Evolutionary conservation across 2,797 vertebrate species (phyloP).

Genomic region (Xenops minutus): DNA sequence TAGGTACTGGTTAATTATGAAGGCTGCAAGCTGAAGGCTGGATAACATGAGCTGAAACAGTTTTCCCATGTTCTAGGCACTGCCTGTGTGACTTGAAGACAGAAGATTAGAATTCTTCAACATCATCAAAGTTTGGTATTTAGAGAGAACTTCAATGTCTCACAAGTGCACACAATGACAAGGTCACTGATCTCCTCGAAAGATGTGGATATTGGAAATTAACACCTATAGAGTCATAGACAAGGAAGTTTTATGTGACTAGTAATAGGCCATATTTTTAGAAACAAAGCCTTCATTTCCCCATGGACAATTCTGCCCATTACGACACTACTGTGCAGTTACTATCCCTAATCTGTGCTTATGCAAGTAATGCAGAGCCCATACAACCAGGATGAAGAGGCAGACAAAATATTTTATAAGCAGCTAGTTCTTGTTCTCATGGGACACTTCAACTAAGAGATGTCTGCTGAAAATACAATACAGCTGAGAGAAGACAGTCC

Average conservation of each 20-base stretch:
- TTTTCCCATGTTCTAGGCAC: neutral
- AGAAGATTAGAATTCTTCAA: neutral
- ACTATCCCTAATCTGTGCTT: neutral
- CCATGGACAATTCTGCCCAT: neutral
- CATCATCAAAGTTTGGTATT: neutral
- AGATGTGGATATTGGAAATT: neutral
- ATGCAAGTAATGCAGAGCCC: neutral
- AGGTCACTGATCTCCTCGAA: neutral
- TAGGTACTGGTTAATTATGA: neutral
- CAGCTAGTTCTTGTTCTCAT: neutral
- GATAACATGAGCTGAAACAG: neutral
- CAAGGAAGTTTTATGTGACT: neutral
- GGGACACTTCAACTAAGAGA: neutral
- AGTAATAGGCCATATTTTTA: neutral
- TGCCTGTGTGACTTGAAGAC: neutral
- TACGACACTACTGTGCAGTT: neutral
- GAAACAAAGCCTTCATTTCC: neutral
- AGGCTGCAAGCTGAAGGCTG: neutral
- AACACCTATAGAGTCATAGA: neutral
- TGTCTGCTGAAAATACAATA: neutral
- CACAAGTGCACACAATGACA: fast-evolving
- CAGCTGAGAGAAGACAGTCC: neutral
- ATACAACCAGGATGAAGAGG: neutral
- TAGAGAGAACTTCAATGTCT: neutral
- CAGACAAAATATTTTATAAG: neutral